phyloP scores from a whole-genome alignment of 2,797 vertebrate species.

The Typhlichthys subterraneus region DNA sequence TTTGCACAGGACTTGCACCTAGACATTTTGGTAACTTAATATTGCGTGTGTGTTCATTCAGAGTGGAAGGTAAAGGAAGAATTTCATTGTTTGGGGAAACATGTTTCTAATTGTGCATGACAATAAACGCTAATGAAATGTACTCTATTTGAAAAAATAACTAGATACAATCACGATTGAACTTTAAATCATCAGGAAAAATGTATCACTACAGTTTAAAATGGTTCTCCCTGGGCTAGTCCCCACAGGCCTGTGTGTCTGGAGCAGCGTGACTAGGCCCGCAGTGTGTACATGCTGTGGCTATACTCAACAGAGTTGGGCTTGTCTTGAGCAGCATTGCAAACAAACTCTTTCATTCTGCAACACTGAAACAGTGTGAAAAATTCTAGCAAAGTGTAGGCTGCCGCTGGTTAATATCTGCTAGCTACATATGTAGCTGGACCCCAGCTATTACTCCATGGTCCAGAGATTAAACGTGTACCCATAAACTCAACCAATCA shows the following conservation, averaged over 20 bases:
- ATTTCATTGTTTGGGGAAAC: too few species aligned
- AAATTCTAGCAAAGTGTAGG: too few species aligned
- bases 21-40: too few species aligned
- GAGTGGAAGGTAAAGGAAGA: too few species aligned
- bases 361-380: conserved; percentile 50
- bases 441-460: neutral
- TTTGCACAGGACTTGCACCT: too few species aligned
- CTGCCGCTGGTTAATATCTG: neutral
- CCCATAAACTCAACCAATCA: neutral
- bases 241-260: conserved; percentile 50
- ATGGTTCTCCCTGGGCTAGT: conserved; percentile 30
- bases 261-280: conserved; percentile 54
- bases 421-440: neutral
- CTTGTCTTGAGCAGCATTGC: conserved; percentile 46
- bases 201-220: conserved; percentile 19
- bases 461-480: neutral
- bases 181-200: neutral
- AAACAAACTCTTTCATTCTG: conserved; percentile 19
- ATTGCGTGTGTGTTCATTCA: too few species aligned
- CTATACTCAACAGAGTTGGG: conserved; percentile 51
- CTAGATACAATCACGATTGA: neutral
- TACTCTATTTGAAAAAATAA: neutral
- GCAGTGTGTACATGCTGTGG: conserved; percentile 37
- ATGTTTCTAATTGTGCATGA: too few species aligned
- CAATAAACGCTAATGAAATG: neutral